These are phyloP conservation scores for Lordiphosa collinella DNA, from an alignment of 1,140 invertebrate species.

Conservation along the genomic window DNA sequence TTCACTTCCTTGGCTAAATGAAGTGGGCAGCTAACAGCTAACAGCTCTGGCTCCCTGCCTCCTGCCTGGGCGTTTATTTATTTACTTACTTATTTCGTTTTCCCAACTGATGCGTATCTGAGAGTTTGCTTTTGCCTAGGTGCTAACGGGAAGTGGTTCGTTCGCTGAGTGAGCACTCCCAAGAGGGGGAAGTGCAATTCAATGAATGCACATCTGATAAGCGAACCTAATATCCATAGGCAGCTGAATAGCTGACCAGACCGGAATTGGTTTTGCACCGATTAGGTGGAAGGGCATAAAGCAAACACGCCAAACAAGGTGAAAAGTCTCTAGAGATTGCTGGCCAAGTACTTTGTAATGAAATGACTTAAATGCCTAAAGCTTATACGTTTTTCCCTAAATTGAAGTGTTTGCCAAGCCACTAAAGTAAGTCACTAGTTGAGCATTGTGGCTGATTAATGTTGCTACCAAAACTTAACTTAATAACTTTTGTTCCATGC, in stretches of 20 bases:
- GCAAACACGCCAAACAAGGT: too few relatives aligned
- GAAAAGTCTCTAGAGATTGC: too few relatives aligned
- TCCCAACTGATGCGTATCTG: slow-evolving; percentile 69
- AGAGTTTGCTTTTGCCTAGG: slow-evolving; percentile 21
- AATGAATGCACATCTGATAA: slow-evolving; percentile 74
- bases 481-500: too few relatives aligned
- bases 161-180: slow-evolving; percentile 53
- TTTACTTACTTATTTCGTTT: slow-evolving; percentile 40
- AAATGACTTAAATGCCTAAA: too few relatives aligned
- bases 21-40: slow-evolving; percentile 19
- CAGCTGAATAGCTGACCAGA: slow-evolving; percentile 11
- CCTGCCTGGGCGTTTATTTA: slow-evolving; percentile 39
- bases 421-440: too few relatives aligned
- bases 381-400: too few relatives aligned
- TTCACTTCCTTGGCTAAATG: slow-evolving; percentile 55
- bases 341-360: too few relatives aligned
- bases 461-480: too few relatives aligned
- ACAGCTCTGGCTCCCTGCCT: neutral
- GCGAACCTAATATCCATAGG: slow-evolving; percentile 57
- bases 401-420: too few relatives aligned
- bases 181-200: slow-evolving; percentile 64
- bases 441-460: too few relatives aligned
- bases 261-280: too few relatives aligned
- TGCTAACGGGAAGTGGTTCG: slow-evolving; percentile 69
- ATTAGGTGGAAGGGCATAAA: too few relatives aligned